phyloP scores from a whole-genome alignment of 2,113 vertebrate genomes.

The Pelusios castaneus region DNA sequence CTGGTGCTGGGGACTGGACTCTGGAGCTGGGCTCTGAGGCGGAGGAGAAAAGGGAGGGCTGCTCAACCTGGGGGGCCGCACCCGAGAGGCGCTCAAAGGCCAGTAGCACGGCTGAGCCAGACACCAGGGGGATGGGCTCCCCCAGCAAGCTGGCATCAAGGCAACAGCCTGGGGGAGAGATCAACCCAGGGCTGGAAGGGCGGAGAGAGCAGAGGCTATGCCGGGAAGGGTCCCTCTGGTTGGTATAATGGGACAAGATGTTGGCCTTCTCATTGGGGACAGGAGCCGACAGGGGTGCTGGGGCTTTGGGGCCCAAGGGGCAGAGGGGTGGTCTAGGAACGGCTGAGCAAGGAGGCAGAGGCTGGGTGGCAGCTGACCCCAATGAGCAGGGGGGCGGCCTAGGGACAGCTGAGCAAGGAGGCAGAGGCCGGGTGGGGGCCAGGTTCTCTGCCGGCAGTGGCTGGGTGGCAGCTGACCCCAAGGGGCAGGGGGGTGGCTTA shows the following conservation, averaged over 20 bases:
- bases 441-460: neutral
- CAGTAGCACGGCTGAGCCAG: neutral
- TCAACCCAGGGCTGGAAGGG: neutral
- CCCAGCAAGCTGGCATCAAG: neutral
- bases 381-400: neutral
- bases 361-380: neutral
- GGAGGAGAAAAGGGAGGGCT: constrained; percentile 74
- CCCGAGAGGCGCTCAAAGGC: neutral
- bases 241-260: neutral
- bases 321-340: neutral
- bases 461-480: neutral
- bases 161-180: neutral
- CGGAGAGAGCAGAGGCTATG: neutral
- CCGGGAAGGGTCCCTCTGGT: neutral
- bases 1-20: constrained; percentile 76
- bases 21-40: constrained; percentile 82
- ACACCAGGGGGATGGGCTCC: neutral
- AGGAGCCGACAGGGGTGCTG: neutral
- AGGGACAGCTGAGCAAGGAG: neutral
- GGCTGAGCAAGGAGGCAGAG: neutral
- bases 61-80: neutral
- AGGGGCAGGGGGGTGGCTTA: neutral
- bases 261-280: constrained; percentile 8
- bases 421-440: neutral
- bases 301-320: neutral